These are phyloP conservation scores for Catostomus latipinnis DNA, from an alignment of 2,797 vertebrate genomes.

Conservation along the genomic window DNA sequence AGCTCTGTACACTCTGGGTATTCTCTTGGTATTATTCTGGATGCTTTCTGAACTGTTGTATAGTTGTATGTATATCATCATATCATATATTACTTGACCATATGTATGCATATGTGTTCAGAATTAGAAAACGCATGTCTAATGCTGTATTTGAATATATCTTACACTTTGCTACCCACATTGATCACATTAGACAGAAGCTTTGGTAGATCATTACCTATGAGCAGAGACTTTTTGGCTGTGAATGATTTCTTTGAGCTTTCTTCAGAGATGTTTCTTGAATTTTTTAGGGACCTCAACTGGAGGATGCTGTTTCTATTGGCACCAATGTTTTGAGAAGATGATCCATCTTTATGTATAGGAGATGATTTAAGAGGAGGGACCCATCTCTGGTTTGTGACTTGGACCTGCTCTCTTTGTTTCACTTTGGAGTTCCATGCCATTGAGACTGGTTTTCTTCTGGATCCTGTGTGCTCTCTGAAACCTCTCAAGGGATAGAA, in stretches of 20 bases:
- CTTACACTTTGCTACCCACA: background rate
- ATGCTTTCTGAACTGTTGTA: too few relatives aligned
- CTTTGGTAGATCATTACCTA: conserved; percentile 37
- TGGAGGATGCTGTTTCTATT: conserved; percentile 24
- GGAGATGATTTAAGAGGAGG: conserved; percentile 22
- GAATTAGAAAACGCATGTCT: background rate
- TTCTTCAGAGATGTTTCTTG: conserved; percentile 21
- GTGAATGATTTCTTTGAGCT: conserved; percentile 6
- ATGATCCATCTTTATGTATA: conserved; percentile 39
- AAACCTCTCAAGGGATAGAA: conserved; percentile 14
- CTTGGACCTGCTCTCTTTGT: conserved; percentile 40
- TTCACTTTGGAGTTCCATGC: conserved; percentile 36
- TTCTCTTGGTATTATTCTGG: too few relatives aligned
- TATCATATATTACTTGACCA: background rate
- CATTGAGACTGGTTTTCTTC: conserved; percentile 26
- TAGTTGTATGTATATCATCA: background rate
- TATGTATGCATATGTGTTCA: background rate
- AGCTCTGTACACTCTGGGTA: too few relatives aligned
- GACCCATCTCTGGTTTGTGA: conserved; percentile 31
- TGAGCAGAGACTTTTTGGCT: conserved; percentile 20
- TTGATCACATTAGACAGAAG: background rate
- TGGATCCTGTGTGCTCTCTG: conserved; percentile 6
- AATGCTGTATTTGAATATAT: background rate
- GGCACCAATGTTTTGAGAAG: conserved; percentile 24
- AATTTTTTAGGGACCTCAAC: conserved; percentile 14